Evolutionary conservation across 2,888 invertebrate species (phyloP).

Genomic region (Dorcus parallelipipedus): DNA sequence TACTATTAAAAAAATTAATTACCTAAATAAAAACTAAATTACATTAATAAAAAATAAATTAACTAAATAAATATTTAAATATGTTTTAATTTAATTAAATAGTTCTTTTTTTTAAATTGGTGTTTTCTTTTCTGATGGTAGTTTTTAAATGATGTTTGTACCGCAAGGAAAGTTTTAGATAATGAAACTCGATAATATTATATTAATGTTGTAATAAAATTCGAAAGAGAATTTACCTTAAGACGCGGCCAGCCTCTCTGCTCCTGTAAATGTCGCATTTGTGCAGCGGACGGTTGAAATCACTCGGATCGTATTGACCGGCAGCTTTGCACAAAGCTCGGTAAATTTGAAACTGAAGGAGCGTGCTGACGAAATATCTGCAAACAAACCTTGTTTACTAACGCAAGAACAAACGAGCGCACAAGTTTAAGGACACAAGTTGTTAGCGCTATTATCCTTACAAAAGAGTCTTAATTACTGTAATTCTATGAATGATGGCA

Average conservation of each 20-base stretch:
- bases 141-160: too few relatives aligned
- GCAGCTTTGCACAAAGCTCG: constrained; percentile 79
- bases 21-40: too few relatives aligned
- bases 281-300: constrained; percentile 72
- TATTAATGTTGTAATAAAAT: too few relatives aligned
- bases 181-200: too few relatives aligned
- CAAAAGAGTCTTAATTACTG: not conserved
- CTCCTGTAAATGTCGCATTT: constrained; percentile 90
- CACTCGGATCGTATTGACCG: constrained; percentile 74
- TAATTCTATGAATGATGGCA: not conserved
- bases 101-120: too few relatives aligned
- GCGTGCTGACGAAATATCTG: constrained; percentile 90
- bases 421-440: constrained; percentile 15
- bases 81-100: too few relatives aligned
- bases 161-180: too few relatives aligned
- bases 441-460: not conserved
- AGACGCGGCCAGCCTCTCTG: constrained; percentile 78
- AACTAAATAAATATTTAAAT: too few relatives aligned
- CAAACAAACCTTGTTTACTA: constrained; percentile 36
- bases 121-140: too few relatives aligned
- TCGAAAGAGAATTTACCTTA: constrained; percentile 63
- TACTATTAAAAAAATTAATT: too few relatives aligned
- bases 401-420: not conserved
- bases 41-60: too few relatives aligned
- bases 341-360: constrained; percentile 92